Percentiles rank a stretch among this genome's conserved stretches.
Evolutionary conservation across 1,140 invertebrate genomes (phyloP).

Genomic region (Mactra quadrangularis): DNA sequence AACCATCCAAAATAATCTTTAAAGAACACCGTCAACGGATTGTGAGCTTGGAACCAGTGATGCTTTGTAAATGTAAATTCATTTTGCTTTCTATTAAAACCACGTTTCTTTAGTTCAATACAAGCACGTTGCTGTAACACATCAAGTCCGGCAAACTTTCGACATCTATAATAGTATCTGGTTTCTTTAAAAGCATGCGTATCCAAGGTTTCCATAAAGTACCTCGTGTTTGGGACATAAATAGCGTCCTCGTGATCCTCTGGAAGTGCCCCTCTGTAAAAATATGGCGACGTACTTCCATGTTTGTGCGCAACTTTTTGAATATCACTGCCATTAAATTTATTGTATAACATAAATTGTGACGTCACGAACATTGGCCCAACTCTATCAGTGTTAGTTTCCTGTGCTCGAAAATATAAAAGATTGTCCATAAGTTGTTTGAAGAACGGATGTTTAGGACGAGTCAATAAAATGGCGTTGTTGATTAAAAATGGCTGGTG

Average conservation of each 20-base stretch:
- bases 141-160: neutral
- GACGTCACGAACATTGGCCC: slow-evolving; percentile 70
- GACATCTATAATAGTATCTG: neutral
- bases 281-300: slow-evolving; percentile 4
- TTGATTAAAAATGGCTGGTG: slow-evolving; percentile 67
- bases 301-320: neutral
- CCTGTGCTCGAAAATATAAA: slow-evolving; percentile 63
- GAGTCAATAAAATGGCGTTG: slow-evolving; percentile 74
- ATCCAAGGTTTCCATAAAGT: neutral
- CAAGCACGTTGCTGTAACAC: neutral
- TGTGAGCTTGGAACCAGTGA: neutral
- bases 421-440: slow-evolving; percentile 67
- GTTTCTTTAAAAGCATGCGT: neutral
- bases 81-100: neutral
- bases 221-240: slow-evolving; percentile 21
- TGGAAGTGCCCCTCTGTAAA: neutral
- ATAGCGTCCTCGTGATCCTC: neutral
- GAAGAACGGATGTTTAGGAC: slow-evolving; percentile 71
- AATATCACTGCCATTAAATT: neutral
- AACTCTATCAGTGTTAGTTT: slow-evolving; percentile 55
- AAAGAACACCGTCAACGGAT: too few relatives aligned
- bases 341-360: slow-evolving; percentile 5
- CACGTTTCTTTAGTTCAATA: neutral
- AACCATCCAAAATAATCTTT: too few relatives aligned
- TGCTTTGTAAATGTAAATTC: neutral